These are phyloP conservation scores for Labia minor DNA, from an alignment of 2,888 invertebrate species.

Conservation along the genomic window DNA sequence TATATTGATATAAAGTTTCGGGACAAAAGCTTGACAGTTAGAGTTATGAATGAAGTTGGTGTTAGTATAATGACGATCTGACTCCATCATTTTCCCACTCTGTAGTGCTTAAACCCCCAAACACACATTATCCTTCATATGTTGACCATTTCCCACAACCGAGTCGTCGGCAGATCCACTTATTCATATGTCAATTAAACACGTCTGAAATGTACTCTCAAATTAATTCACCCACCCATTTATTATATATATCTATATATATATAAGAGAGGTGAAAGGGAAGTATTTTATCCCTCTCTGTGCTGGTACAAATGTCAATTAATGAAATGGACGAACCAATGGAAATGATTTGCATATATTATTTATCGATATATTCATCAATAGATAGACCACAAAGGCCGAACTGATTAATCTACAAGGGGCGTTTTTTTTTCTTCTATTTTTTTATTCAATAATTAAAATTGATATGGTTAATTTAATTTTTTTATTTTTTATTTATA, in stretches of 20 bases:
- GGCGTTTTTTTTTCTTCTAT: too few relatives aligned
- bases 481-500: too few relatives aligned
- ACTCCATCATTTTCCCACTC: not conserved
- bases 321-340: not conserved
- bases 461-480: too few relatives aligned
- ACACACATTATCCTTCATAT: not conserved
- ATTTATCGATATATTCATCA: not conserved
- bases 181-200: conserved; percentile 7
- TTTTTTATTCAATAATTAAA: too few relatives aligned
- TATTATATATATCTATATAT: not conserved
- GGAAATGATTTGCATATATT: not conserved
- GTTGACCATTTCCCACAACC: not conserved
- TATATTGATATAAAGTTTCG: not conserved
- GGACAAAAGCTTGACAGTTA: not conserved
- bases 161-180: not conserved
- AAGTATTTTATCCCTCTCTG: not conserved
- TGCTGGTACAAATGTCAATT: not conserved
- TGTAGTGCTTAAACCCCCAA: not conserved
- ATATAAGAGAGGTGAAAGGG: too few relatives aligned
- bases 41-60: not conserved
- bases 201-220: not conserved
- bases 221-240: not conserved
- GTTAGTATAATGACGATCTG: not conserved
- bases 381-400: not conserved
- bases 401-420: too few relatives aligned